Evolutionary conservation across 2,888 invertebrate species (phyloP).

Genomic region (Eurytoma adleriae): DNA sequence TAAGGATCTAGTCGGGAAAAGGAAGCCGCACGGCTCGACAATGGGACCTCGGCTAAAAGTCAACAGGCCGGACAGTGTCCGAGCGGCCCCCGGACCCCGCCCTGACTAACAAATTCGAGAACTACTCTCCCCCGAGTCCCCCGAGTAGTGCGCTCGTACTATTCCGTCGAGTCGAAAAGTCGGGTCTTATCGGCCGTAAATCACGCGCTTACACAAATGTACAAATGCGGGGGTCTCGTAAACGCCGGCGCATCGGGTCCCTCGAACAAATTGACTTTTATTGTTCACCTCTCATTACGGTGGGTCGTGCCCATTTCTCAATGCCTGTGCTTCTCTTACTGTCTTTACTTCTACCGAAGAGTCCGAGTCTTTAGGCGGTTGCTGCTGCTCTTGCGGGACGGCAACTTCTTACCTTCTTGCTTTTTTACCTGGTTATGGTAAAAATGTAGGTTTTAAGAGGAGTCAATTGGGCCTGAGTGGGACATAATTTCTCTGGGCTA

Average conservation of each 20-base stretch:
- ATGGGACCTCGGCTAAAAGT: conserved; percentile 46
- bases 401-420: conserved; percentile 7
- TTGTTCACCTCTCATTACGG: conserved; percentile 28
- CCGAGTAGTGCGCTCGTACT: neutral
- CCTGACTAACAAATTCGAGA: neutral
- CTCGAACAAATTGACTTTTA: conserved; percentile 32
- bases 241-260: neutral
- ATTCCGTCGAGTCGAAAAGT: neutral
- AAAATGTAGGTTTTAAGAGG: too few relatives aligned
- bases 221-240: conserved; percentile 8
- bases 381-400: too few relatives aligned
- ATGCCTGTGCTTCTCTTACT: neutral
- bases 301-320: neutral
- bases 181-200: conserved; percentile 33
- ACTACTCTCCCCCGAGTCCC: neutral
- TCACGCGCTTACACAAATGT: conserved; percentile 19
- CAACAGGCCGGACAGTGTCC: conserved; percentile 25
- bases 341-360: too few relatives aligned
- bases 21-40: conserved; percentile 10
- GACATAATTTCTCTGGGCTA: too few relatives aligned
- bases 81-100: neutral
- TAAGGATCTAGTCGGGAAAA: neutral
- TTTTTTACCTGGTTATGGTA: conserved; percentile 33
- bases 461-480: too few relatives aligned
- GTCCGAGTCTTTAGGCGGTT: too few relatives aligned